phyloP scores from a whole-genome alignment of 2,888 invertebrate species.

The Myopa tessellatipennis region DNA sequence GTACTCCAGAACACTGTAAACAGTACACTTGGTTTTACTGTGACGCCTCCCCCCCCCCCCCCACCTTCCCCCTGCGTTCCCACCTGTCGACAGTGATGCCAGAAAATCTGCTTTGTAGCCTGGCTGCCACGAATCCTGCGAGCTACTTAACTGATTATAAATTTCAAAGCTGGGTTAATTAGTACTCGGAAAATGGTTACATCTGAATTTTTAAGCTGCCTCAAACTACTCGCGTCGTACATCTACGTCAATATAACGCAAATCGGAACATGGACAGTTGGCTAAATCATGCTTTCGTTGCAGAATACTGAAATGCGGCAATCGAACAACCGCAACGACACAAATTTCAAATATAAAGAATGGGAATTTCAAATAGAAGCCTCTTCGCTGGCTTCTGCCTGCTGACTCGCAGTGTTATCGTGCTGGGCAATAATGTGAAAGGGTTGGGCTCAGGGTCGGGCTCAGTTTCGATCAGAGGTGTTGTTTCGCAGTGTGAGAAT shows the following conservation, averaged over 20 bases:
- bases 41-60: too few species aligned
- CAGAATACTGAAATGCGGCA: conserved; percentile 21
- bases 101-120: not conserved
- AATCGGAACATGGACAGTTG: conserved; percentile 25
- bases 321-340: not conserved
- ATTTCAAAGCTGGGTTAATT: conserved; percentile 32
- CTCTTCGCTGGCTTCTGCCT: not conserved
- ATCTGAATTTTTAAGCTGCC: not conserved
- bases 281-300: conserved; percentile 34
- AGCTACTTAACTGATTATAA: conserved; percentile 31
- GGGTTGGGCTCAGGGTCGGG: too few species aligned
- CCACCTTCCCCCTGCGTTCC: too few species aligned
- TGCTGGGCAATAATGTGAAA: too few species aligned
- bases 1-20: too few species aligned
- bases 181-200: not conserved
- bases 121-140: not conserved
- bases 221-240: not conserved
- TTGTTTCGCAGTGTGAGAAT: not conserved
- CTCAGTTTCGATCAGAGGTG: not conserved
- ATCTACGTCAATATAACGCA: conserved; percentile 28
- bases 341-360: not conserved
- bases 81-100: too few species aligned
- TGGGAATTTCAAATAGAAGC: not conserved
- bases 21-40: too few species aligned
- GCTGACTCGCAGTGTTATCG: too few species aligned